A percentile compares a stretch with the other conserved stretches of the same genome.
phyloP scores from a whole-genome alignment of 2,113 vertebrate species.

The Arvicanthis niloticus region DNA sequence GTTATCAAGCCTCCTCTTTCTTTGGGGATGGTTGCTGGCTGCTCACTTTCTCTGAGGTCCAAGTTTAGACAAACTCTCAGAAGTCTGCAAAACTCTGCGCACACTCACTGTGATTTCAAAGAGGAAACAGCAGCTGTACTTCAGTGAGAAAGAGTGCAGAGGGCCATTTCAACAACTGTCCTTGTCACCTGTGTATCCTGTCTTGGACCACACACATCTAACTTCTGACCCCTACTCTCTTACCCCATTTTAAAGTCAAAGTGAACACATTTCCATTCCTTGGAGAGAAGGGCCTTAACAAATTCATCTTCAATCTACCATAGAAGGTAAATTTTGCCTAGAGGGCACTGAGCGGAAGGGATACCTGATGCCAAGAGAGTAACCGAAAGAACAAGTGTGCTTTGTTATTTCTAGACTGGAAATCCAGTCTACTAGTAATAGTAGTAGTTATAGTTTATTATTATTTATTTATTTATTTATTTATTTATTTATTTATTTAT shows the following conservation, averaged over 20 bases:
- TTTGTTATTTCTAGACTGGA: not conserved
- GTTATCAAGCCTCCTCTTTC: not conserved
- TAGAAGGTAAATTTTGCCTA: not conserved
- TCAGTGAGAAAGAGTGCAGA: not conserved
- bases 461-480: too few relatives aligned
- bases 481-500: too few relatives aligned
- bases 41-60: slow-evolving; percentile 29
- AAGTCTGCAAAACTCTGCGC: not conserved
- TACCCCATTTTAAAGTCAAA: not conserved
- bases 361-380: not conserved
- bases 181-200: not conserved
- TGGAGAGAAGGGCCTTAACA: not conserved
- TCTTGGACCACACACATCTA: not conserved
- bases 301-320: not conserved
- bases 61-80: slow-evolving; percentile 54
- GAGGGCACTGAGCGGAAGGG: not conserved
- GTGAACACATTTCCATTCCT: not conserved
- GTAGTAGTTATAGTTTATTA: too few relatives aligned
- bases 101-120: not conserved
- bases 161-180: not conserved
- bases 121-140: not conserved
- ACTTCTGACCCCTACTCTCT: not conserved
- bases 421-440: not conserved
- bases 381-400: not conserved
- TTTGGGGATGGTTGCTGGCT: not conserved